phyloP scores from a whole-genome alignment of 2,888 invertebrate species.

The Mycalesis mineus region DNA sequence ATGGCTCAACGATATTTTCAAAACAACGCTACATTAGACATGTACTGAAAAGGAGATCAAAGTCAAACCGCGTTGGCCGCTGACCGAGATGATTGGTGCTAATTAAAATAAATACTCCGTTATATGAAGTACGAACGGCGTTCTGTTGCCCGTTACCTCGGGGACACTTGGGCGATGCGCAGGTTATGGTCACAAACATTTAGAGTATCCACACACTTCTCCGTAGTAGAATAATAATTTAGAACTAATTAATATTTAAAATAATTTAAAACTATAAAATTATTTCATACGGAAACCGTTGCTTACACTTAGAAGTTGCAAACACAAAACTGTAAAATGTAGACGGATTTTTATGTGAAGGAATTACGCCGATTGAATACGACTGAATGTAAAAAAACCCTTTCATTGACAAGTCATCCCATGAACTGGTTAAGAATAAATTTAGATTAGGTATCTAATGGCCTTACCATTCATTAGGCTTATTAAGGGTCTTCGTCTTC shows the following conservation, averaged over 20 bases:
- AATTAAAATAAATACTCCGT: conserved; percentile 20
- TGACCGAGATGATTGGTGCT: not conserved
- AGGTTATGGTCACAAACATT: conserved; percentile 4
- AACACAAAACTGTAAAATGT: too few relatives aligned
- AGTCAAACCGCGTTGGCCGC: not conserved
- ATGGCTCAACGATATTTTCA: too few relatives aligned
- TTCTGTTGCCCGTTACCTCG: conserved; percentile 18
- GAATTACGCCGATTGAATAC: not conserved
- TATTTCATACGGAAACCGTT: too few relatives aligned
- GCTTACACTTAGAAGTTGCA: too few relatives aligned
- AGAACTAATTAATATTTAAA: too few relatives aligned
- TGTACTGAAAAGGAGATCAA: not conserved
- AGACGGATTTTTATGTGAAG: not conserved
- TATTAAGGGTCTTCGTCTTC: not conserved
- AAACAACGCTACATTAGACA: not conserved
- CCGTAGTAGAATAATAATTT: too few relatives aligned
- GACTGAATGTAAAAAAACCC: not conserved
- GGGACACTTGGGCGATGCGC: conserved; percentile 13
- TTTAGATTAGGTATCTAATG: conserved; percentile 5
- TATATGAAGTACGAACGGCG: conserved; percentile 1
- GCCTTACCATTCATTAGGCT: not conserved
- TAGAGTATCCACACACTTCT: not conserved
- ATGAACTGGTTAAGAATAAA: conserved; percentile 11
- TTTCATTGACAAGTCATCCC: conserved; percentile 14
- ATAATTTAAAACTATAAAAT: too few relatives aligned